Conservation (phyloP, 92 coral and sea anemone species). For the Heteractis magnifica region DNA sequence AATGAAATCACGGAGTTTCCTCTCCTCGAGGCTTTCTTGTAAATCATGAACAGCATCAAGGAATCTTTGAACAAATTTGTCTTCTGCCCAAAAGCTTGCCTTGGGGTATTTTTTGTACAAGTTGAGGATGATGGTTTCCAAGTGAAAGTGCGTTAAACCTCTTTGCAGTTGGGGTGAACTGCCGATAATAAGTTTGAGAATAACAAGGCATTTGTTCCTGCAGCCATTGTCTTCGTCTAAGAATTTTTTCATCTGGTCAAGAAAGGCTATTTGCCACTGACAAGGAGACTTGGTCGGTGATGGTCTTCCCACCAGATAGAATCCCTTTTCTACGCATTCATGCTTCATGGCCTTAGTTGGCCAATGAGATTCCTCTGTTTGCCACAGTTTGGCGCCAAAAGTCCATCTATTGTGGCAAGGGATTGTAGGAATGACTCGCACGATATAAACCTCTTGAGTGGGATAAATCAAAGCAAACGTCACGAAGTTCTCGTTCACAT, state of each 20-base stretch:
- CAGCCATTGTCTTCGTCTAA: constrained; percentile 47
- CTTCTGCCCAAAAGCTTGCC: constrained; percentile 61
- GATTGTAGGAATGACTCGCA: constrained; percentile 61
- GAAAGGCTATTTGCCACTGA: constrained; percentile 72
- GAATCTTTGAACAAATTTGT: constrained; percentile 63
- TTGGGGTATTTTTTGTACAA: constrained; percentile 57
- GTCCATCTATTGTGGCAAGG: constrained; percentile 68
- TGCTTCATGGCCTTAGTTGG: constrained; percentile 52
- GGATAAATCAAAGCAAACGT: constrained; percentile 43
- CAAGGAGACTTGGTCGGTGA: constrained; percentile 64
- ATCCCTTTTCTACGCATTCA: constrained; percentile 43
- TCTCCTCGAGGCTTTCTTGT: constrained; percentile 23
- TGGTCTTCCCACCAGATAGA: constrained; percentile 56
- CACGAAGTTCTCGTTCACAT: constrained; percentile 43
- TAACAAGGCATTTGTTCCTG: constrained; percentile 53
- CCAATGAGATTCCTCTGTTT: constrained; percentile 63
- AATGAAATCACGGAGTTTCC: constrained; percentile 47
- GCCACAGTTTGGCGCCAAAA: constrained; percentile 75
- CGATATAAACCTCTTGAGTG: constrained; percentile 22
- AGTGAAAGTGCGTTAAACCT: constrained; percentile 42
- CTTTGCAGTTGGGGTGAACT: constrained; percentile 30
- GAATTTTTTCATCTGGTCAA: constrained; percentile 49
- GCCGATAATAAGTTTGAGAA: constrained; percentile 48
- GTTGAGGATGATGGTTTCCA: constrained; percentile 48
- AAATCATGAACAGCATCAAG: constrained; percentile 57